A percentile compares a stretch with the other conserved stretches of the same genome.
Evolutionary conservation across 2,888 invertebrate genomes (phyloP).

Genomic region (Leptinotarsa rubiginosa): DNA sequence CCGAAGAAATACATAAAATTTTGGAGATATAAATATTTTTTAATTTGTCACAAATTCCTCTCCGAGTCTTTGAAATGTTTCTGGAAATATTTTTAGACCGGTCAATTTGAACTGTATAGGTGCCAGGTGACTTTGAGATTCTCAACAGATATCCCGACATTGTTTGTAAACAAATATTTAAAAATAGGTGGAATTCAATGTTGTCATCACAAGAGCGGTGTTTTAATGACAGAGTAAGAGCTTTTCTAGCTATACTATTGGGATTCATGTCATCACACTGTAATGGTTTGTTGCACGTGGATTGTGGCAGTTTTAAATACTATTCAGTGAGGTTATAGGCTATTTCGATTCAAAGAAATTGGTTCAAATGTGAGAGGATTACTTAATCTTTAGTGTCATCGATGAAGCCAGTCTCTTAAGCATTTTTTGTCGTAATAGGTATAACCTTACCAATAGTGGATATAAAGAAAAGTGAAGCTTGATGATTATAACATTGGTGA

Average conservation of each 20-base stretch:
- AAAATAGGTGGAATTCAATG: slow-evolving; percentile 20
- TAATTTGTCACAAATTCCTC: not conserved
- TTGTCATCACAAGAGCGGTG: slow-evolving; percentile 4
- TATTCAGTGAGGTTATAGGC: slow-evolving; percentile 1
- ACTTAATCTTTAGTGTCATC: too few relatives aligned
- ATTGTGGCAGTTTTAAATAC: slow-evolving; percentile 16
- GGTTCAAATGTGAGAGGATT: slow-evolving; percentile 16
- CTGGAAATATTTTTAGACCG: not conserved
- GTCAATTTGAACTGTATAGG: slow-evolving; percentile 6
- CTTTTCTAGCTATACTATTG: slow-evolving; percentile 9
- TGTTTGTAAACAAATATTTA: slow-evolving; percentile 29
- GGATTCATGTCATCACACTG: slow-evolving; percentile 3
- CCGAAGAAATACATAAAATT: not conserved
- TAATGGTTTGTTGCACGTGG: slow-evolving; percentile 3
- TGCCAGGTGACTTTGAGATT: slow-evolving; percentile 19
- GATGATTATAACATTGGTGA: too few relatives aligned
- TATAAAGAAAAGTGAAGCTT: too few relatives aligned
- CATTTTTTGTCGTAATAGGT: too few relatives aligned
- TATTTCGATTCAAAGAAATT: not conserved
- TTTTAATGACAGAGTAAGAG: slow-evolving; percentile 16
- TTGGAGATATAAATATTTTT: slow-evolving; percentile 1
- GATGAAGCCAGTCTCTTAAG: too few relatives aligned
- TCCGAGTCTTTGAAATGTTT: not conserved
- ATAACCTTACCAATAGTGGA: too few relatives aligned
- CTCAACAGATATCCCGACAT: slow-evolving; percentile 9